phyloP scores from a whole-genome alignment of 2,113 vertebrate genomes.

The Steatornis caripensis region DNA sequence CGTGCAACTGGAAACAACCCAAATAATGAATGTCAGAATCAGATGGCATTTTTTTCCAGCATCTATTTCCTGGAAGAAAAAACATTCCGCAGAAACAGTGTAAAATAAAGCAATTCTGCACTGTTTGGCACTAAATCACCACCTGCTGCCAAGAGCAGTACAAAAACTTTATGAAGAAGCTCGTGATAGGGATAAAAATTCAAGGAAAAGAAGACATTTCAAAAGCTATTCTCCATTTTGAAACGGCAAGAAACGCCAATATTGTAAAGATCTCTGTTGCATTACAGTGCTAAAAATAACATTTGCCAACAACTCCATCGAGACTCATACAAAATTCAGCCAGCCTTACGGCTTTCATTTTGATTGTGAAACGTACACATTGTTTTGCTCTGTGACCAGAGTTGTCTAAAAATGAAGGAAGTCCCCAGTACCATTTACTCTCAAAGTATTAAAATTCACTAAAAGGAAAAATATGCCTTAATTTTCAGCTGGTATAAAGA shows the following conservation, averaged over 20 bases:
- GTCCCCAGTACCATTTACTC: not conserved
- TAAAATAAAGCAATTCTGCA: not conserved
- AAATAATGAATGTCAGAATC: not conserved
- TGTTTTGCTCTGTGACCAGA: not conserved
- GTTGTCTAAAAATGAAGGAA: conserved; percentile 60
- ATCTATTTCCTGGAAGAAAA: not conserved
- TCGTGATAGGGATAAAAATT: not conserved
- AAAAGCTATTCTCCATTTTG: conserved; percentile 41
- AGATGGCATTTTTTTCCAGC: not conserved
- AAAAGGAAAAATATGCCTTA: not conserved
- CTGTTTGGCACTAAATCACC: not conserved
- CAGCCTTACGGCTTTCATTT: conserved; percentile 35
- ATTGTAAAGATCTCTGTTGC: not conserved
- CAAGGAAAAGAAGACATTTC: not conserved
- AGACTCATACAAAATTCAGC: conserved; percentile 3
- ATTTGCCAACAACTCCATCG: not conserved
- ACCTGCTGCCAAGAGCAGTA: not conserved
- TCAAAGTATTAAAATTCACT: conserved; percentile 47
- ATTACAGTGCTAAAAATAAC: conserved; percentile 44
- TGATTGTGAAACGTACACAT: not conserved
- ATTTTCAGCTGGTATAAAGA: conserved; percentile 49
- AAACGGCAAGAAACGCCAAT: conserved; percentile 32
- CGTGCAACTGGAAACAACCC: not conserved
- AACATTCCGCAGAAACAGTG: not conserved
- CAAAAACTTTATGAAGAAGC: not conserved